Evolutionary conservation across 2,888 invertebrate genomes (phyloP).

Genomic region (Drosophila monieri): DNA sequence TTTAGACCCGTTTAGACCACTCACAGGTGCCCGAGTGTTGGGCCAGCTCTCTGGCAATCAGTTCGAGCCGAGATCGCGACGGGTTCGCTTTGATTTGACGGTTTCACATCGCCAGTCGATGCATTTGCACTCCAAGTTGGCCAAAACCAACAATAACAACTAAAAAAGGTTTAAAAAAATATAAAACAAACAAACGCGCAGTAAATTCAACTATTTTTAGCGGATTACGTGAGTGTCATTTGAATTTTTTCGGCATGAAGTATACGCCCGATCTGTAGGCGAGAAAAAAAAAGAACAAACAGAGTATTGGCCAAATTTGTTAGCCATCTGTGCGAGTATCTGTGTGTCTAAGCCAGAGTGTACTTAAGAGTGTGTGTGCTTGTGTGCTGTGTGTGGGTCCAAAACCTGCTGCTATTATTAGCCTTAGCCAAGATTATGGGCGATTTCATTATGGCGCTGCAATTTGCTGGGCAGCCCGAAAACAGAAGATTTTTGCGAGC

Average conservation of each 20-base stretch:
- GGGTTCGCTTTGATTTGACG: slow-evolving; percentile 38
- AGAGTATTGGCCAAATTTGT: slow-evolving; percentile 46
- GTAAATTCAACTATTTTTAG: slow-evolving; percentile 74
- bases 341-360: slow-evolving; percentile 30
- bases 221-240: slow-evolving; percentile 76
- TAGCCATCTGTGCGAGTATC: slow-evolving; percentile 37
- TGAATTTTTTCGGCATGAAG: slow-evolving; percentile 52
- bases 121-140: slow-evolving; percentile 23
- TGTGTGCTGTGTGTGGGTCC: slow-evolving; percentile 52
- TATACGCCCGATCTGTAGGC: slow-evolving; percentile 25
- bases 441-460: slow-evolving; percentile 60
- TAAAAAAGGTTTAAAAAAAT: slow-evolving; percentile 1
- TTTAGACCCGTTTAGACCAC: slow-evolving; percentile 56
- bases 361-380: slow-evolving; percentile 12
- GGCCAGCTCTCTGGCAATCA: slow-evolving; percentile 47
- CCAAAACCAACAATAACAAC: slow-evolving; percentile 28
- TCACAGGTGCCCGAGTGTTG: slow-evolving; percentile 60
- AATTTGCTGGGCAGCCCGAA: slow-evolving; percentile 45
- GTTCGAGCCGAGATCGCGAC: slow-evolving; percentile 66
- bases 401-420: slow-evolving; percentile 79
- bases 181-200: slow-evolving; percentile 40
- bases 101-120: slow-evolving; percentile 21
- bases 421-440: slow-evolving; percentile 75
- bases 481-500: slow-evolving; percentile 34
- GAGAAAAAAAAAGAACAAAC: slow-evolving; percentile 42